A percentile compares a stretch with the other conserved stretches of the same genome.
These are phyloP conservation scores for Dendrolimus punctatus DNA, from an alignment of 1,140 invertebrate genomes.

Conservation along the genomic window DNA sequence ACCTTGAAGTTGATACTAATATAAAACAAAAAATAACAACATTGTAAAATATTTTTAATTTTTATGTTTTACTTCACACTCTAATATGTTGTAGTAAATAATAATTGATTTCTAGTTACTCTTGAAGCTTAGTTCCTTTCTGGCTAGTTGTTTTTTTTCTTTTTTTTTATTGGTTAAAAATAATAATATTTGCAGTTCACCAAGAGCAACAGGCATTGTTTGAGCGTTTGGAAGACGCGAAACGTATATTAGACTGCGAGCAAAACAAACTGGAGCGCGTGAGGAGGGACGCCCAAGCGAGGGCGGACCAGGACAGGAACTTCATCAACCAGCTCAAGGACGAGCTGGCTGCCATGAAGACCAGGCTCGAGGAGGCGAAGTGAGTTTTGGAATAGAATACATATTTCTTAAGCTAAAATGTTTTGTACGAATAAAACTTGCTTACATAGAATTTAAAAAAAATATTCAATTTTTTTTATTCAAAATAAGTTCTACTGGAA, in stretches of 20 bases:
- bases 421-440: background rate
- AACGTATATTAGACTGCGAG: constrained; percentile 81
- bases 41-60: too few relatives aligned
- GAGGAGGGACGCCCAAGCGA: constrained; percentile 77
- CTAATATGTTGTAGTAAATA: too few relatives aligned
- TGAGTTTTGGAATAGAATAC: constrained; percentile 30
- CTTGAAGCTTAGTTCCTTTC: too few relatives aligned
- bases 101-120: too few relatives aligned
- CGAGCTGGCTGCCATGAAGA: constrained; percentile 78
- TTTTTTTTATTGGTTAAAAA: too few relatives aligned
- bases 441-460: too few relatives aligned
- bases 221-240: constrained; percentile 80
- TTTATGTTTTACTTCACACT: too few relatives aligned
- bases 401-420: background rate
- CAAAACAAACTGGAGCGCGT: constrained; percentile 78
- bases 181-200: constrained; percentile 74
- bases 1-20: too few relatives aligned
- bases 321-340: constrained; percentile 82
- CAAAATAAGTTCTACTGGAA: too few relatives aligned
- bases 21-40: too few relatives aligned
- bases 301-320: constrained; percentile 81
- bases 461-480: too few relatives aligned
- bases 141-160: too few relatives aligned
- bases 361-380: constrained; percentile 80
- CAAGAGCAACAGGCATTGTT: constrained; percentile 88